phyloP scores from a whole-genome alignment of 2,113 vertebrate species.

The Peromyscus californicus region DNA sequence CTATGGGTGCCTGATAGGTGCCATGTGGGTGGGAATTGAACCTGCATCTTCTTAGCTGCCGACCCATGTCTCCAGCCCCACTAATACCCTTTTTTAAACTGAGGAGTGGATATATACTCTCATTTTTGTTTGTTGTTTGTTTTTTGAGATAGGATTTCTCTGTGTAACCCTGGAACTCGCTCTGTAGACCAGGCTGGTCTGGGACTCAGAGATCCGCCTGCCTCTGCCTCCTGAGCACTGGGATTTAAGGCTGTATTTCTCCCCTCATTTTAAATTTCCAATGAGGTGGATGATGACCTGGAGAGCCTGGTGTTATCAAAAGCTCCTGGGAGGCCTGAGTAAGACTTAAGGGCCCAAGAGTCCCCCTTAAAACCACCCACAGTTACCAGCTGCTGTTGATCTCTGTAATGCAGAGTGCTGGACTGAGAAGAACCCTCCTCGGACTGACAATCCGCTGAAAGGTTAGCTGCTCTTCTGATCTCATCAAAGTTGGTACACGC shows the following conservation, averaged over 20 bases:
- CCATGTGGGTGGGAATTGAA: not conserved
- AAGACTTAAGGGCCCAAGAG: not conserved
- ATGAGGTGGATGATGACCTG: not conserved
- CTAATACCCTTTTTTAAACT: not conserved
- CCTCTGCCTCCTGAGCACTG: not conserved
- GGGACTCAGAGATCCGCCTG: not conserved
- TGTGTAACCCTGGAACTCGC: not conserved
- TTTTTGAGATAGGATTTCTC: not conserved
- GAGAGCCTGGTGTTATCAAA: not conserved
- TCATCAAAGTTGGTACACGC: not conserved
- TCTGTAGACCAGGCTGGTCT: not conserved
- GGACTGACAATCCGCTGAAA: not conserved
- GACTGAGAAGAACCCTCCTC: not conserved
- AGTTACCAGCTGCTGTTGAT: not conserved
- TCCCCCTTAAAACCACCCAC: not conserved
- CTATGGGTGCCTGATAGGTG: not conserved
- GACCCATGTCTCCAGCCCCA: not conserved
- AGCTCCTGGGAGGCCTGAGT: not conserved
- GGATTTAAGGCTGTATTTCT: not conserved
- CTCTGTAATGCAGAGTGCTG: not conserved
- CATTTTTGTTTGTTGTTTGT: not conserved
- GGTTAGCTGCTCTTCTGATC: not conserved
- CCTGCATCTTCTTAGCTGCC: not conserved
- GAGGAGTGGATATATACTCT: not conserved
- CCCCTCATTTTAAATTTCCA: slow-evolving; percentile 12